Evolutionary conservation across 1,140 invertebrate genomes (phyloP).

Genomic region (Micrasema minimum): DNA sequence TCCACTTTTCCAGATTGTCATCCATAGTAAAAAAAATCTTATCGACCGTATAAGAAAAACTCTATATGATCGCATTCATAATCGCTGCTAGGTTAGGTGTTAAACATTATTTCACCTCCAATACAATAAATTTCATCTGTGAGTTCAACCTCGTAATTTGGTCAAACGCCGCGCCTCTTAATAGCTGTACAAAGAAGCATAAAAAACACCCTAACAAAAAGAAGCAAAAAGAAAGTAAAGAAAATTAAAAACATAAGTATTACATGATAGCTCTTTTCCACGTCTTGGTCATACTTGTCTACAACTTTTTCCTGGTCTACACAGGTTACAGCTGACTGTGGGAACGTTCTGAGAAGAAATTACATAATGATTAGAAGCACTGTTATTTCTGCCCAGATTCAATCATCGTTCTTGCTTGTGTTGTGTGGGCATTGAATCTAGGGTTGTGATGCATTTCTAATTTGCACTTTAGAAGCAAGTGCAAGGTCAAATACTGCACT

Average conservation of each 20-base stretch:
- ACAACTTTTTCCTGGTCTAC: background rate
- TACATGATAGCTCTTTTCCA: background rate
- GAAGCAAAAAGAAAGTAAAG: slow-evolving; percentile 1
- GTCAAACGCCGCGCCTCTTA: slow-evolving; percentile 24
- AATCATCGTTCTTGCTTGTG: background rate
- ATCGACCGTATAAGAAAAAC: too few relatives aligned
- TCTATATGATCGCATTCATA: too few relatives aligned
- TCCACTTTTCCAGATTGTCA: too few relatives aligned
- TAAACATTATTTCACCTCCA: too few relatives aligned
- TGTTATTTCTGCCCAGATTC: background rate
- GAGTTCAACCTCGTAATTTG: too few relatives aligned
- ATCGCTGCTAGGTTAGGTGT: too few relatives aligned
- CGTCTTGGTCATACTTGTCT: too few relatives aligned
- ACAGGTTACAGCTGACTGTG: slow-evolving; percentile 20
- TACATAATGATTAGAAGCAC: background rate
- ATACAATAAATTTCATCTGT: too few relatives aligned
- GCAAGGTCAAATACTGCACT: slow-evolving; percentile 33
- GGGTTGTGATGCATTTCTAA: background rate
- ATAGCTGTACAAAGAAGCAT: slow-evolving; percentile 8
- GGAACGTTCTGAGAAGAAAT: slow-evolving; percentile 10
- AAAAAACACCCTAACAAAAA: background rate
- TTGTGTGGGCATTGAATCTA: background rate
- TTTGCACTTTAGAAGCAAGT: slow-evolving; percentile 2
- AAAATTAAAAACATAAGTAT: background rate
- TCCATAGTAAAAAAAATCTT: too few relatives aligned